A percentile compares a stretch with the other conserved stretches of the same genome.
Conservation (phyloP, 2,113 vertebrate genomes). For the Tichodroma muraria region DNA sequence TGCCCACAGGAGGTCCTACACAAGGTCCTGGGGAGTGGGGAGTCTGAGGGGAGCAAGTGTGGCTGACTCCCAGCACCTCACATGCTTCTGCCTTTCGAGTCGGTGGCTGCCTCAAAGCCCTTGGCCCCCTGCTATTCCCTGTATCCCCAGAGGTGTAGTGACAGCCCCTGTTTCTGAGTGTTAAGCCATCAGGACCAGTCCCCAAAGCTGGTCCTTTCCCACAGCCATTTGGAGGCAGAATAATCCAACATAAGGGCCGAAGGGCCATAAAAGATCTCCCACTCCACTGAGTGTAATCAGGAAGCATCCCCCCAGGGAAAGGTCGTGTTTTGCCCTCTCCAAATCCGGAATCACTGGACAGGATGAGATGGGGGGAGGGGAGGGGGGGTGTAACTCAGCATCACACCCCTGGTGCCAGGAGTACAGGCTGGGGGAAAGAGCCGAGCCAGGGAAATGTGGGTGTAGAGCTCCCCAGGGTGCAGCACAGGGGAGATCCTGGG, state of each 20-base stretch:
- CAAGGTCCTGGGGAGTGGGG: neutral
- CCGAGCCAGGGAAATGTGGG: neutral
- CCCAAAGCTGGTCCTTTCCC: neutral
- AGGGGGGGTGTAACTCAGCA: neutral
- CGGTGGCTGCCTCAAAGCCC: neutral
- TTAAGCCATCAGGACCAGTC: neutral
- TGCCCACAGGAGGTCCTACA: neutral
- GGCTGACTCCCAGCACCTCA: conserved; percentile 13
- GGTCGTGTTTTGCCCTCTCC: neutral
- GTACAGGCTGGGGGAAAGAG: neutral
- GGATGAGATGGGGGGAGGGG: neutral
- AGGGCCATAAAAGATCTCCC: neutral
- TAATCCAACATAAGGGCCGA: neutral
- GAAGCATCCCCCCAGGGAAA: neutral
- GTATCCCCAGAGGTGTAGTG: neutral
- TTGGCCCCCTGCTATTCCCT: neutral
- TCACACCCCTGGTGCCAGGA: neutral
- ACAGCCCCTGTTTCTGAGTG: neutral
- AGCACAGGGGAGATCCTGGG: too few relatives aligned
- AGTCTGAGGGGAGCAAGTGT: neutral
- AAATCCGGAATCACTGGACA: neutral
- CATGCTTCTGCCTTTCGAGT: conserved; percentile 28
- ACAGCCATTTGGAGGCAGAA: neutral
- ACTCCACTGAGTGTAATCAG: accelerated
- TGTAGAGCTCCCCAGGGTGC: neutral